Percentiles rank a stretch among this genome's conserved stretches.
phyloP scores from a whole-genome alignment of 2,888 invertebrate species.

The Calliopum simillimum region DNA sequence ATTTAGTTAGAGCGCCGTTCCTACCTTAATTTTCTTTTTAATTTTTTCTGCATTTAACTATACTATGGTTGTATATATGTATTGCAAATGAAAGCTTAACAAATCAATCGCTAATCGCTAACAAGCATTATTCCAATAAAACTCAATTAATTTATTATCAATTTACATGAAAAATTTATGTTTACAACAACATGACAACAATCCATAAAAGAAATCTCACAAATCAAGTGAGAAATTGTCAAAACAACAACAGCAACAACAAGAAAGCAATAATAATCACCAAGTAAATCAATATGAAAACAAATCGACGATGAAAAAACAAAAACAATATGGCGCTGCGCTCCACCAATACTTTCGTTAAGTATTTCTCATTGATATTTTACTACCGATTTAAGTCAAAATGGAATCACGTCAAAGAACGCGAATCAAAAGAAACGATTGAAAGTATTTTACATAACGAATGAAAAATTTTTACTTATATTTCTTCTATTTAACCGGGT shows the following conservation, averaged over 20 bases:
- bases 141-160: background rate
- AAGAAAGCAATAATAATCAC: background rate
- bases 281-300: background rate
- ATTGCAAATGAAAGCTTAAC: background rate
- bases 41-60: too few relatives aligned
- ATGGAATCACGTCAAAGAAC: too few relatives aligned
- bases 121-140: background rate
- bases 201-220: slow-evolving; percentile 11
- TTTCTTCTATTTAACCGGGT: too few relatives aligned
- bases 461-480: too few relatives aligned
- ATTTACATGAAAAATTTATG: slow-evolving; percentile 11
- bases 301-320: background rate
- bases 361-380: slow-evolving; percentile 9
- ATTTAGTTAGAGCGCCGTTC: too few relatives aligned
- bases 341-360: background rate
- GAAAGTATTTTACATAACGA: too few relatives aligned
- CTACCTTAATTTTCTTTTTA: too few relatives aligned
- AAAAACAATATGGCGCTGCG: background rate
- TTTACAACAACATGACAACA: slow-evolving; percentile 11
- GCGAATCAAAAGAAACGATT: too few relatives aligned
- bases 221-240: slow-evolving; percentile 14
- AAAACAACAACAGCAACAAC: background rate
- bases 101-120: background rate
- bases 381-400: too few relatives aligned
- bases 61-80: too few relatives aligned